Base-by-base conservation (phyloP, 1,140 invertebrate genomes). In the Drosophila willistoni region DNA sequence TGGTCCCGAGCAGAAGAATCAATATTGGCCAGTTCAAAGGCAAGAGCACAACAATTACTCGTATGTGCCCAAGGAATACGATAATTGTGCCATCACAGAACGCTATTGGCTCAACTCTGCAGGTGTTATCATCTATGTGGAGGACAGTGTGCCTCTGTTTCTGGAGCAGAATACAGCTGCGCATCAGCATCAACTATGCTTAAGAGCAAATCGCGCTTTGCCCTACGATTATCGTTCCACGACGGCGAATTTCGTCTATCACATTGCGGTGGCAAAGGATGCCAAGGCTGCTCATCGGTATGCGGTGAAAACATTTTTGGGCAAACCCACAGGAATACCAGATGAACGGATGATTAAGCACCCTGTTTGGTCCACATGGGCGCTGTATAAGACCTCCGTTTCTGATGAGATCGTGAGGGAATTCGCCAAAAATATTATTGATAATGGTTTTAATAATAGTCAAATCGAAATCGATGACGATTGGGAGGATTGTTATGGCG, bases 321-420 rank as follows among this genome's bases (percentile, higher is more conserved):
- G 93, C 2, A 94, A 94, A 79, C 96, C 96, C 0, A 92, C 72
- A 1, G 94, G 92, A 0, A 92, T 94, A 69, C 97, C 97, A 0
- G 95, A 97, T 77, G 93, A 94, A 60, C 92, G 92, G 39, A 96
- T 98, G 94, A 94, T 97, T 7, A 92, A 90, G 9, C 92, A 96
- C 89, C 97, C 97, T 0, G 95, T 98, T 62, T 99, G 97, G 97
- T 98, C 97, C 0, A 99, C 97, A 0, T 98, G 97, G 97, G 95
- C 95, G 0, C 94, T 95, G 1, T 91, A 91, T 60, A 91, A 91
- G 59, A 92, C 92, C 29, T 92, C 94, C 33, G 95, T 99, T 1
- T 94, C 94, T 77, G 95, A 97, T 55, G 74, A 84, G 1, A 93
- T 94, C n/a, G 94, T 98, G 0, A 69, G 95, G 2, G 89, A 95